Evolutionary conservation across 2,888 invertebrate species (phyloP), one percentile per base, ranked within the genome.

Genomic region (Keiferia lycopersicella): DNA sequence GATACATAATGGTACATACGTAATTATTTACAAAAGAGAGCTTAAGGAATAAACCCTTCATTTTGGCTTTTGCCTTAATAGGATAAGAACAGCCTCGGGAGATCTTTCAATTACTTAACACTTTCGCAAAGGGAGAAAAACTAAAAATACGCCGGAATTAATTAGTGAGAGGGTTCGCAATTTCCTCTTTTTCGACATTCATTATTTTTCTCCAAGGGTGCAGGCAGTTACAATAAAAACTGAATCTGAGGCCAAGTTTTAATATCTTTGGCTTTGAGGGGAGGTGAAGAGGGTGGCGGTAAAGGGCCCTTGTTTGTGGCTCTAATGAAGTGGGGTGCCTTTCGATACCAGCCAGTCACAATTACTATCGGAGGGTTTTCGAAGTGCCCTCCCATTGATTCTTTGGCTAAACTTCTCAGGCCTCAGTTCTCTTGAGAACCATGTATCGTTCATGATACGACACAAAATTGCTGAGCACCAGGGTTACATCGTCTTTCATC

Each of bases 291-390:
- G 86, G 86, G 87, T 80, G 83, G 79, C 82, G 82, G 82, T 84
- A 83, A 83, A 83, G 83, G 79, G 74, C 79, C 78, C 81, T 86
- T 88, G 86, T 90, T 90, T 89, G 84, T 84, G 79, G 86, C 77
- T 72, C 79, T 89, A 90, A 90, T 90, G 90, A 89, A 88, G 88
- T 85, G 84, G 87, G 81, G 77, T 78, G 79, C 78, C 79, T 78
- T 77, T 67, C 73, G 45, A 45, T 45, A 45, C 71, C 84, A 85
- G 77, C 82, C 83, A 82, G 83, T 84, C 79, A 82, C 83, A 81
- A 81, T 78, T 39, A 64, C 64, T 57, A 62, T 56, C 61, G 51
- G 26, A 7, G 30, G 38, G 20, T 41, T 39, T 41, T 20, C 20
- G 45, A 34, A 34, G 34, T 8, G 34, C 34, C 34, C 34, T 34